Conservation (phyloP, 2,888 invertebrate genomes). For the Corbicula japonica region DNA sequence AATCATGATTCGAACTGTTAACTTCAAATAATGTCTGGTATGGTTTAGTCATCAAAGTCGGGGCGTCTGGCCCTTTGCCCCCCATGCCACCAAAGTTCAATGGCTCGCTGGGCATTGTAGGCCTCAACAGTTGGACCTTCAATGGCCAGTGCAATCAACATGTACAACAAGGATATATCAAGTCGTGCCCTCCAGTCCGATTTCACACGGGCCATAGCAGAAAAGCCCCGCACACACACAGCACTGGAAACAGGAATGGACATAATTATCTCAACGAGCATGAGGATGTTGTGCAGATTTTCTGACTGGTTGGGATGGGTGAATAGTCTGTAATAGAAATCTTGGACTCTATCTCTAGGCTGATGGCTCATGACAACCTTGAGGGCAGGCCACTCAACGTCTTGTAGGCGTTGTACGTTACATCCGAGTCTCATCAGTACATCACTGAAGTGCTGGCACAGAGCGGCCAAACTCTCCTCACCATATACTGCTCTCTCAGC, state of each 20-base stretch:
- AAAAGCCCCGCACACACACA: conserved; percentile 65
- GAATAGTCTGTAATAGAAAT: conserved; percentile 27
- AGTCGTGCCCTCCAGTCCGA: conserved; percentile 62
- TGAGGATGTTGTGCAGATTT: conserved; percentile 30
- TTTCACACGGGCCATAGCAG: conserved; percentile 59
- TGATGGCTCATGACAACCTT: conserved; percentile 35
- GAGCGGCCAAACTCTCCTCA: conserved; percentile 5
- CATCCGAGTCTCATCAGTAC: conserved; percentile 41
- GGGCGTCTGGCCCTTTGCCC: conserved; percentile 56
- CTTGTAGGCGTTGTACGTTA: conserved; percentile 27
- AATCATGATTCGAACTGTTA: no score
- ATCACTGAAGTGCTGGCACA: conserved; percentile 33
- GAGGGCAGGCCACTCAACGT: conserved; percentile 44
- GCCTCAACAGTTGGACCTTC: conserved; percentile 39
- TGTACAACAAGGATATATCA: conserved; percentile 47
- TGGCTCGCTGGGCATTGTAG: conserved; percentile 47
- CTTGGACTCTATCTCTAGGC: conserved; percentile 6
- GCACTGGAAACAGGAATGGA: conserved; percentile 45
- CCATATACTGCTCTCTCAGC: conserved; percentile 32
- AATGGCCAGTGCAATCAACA: conserved; percentile 54
- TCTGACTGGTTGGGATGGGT: conserved; percentile 25
- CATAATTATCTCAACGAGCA: conserved; percentile 55
- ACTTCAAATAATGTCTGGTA: no score
- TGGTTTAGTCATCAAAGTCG: conserved; percentile 32
- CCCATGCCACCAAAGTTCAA: conserved; percentile 60